These are phyloP conservation scores for Chiloscyllium punctatum DNA, from an alignment of 2,797 vertebrate species.

Conservation along the genomic window DNA sequence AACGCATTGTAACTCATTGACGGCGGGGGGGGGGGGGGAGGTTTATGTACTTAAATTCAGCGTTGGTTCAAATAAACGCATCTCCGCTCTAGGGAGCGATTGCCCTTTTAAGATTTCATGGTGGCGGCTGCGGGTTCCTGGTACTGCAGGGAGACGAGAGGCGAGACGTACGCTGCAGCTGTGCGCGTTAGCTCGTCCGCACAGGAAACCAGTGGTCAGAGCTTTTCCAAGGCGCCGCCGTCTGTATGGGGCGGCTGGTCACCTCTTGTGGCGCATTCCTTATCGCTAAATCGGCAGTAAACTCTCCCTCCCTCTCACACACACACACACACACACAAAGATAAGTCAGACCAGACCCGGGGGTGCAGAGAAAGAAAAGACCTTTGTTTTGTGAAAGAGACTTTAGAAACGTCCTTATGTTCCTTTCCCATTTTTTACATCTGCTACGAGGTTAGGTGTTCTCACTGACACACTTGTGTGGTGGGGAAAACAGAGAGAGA, in stretches of 20 bases:
- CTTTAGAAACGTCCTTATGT: neutral
- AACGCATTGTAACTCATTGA: neutral
- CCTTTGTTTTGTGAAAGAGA: neutral
- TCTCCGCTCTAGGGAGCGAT: no score
- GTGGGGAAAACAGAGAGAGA: neutral
- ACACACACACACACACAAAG: constrained; percentile 35
- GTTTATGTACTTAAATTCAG: neutral
- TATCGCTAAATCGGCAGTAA: constrained; percentile 34
- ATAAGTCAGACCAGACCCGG: neutral
- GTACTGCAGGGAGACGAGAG: constrained; percentile 26
- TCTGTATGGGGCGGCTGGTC: neutral
- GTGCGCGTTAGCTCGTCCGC: constrained; percentile 8
- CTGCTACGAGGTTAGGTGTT: no score
- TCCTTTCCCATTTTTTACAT: neutral
- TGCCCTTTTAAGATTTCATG: neutral
- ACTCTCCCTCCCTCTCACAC: constrained; percentile 35
- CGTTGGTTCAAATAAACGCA: no score
- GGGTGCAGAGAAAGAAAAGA: neutral
- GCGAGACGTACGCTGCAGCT: neutral
- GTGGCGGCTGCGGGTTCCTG: constrained; percentile 5
- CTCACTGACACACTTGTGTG: no score
- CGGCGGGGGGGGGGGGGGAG: no score
- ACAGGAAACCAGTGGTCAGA: constrained; percentile 36
- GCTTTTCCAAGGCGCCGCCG: constrained; percentile 11
- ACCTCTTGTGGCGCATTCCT: constrained; percentile 18